Percentiles rank a stretch among this genome's conserved stretches.
Evolutionary conservation across 2,113 vertebrate genomes (phyloP).

Genomic region (Xiphias gladius): DNA sequence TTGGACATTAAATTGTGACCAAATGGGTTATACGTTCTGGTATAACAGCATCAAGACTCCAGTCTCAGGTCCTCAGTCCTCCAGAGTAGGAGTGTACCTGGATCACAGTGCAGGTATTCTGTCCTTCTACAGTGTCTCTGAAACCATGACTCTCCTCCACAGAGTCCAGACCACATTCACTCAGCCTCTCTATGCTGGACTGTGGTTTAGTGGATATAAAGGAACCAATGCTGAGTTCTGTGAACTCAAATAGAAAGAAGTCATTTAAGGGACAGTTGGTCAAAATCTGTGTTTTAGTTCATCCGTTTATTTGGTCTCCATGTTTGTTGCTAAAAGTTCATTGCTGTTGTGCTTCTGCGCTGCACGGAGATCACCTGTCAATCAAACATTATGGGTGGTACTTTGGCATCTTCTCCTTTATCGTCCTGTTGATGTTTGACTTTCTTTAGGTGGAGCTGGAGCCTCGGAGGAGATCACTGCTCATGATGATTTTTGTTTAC

Average conservation of each 20-base stretch:
- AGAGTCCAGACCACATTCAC: conserved; percentile 46
- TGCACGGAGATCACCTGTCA: not conserved
- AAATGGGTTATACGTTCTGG: too few species aligned
- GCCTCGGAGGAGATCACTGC: not conserved
- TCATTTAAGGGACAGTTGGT: not conserved
- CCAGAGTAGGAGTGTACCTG: not conserved
- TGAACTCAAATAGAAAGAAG: not conserved
- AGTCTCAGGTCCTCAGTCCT: not conserved
- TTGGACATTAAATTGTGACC: not conserved
- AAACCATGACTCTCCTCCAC: conserved; percentile 34
- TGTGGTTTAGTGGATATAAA: not conserved
- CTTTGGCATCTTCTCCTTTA: not conserved
- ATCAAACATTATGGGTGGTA: not conserved
- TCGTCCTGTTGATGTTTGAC: not conserved
- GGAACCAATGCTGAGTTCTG: not conserved
- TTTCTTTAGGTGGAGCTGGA: not conserved
- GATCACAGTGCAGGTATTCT: not conserved
- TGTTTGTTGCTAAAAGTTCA: not conserved
- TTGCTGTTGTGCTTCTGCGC: not conserved
- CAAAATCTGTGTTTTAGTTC: not conserved
- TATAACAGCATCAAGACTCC: not conserved
- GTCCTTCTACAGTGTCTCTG: not conserved
- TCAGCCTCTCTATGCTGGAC: not conserved
- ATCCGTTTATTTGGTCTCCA: not conserved
- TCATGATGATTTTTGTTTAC: not conserved